phyloP scores from a whole-genome alignment of 92 coral and sea anemone species.

The Meandrina meandrites region DNA sequence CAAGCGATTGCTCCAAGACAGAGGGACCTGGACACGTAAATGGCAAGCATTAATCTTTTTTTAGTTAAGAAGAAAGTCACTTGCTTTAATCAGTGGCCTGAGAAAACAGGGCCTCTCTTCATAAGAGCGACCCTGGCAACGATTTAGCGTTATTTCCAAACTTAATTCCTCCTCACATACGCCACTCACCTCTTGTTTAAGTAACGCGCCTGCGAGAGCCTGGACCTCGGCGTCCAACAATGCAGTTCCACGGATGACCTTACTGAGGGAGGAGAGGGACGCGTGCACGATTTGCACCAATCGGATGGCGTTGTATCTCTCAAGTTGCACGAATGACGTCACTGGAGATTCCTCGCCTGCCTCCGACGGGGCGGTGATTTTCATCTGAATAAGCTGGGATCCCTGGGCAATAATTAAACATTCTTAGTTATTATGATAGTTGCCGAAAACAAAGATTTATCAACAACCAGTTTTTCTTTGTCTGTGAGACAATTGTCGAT shows the following conservation, averaged over 20 bases:
- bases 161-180: background rate
- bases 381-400: slow-evolving; percentile 95
- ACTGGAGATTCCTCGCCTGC: slow-evolving; percentile 97
- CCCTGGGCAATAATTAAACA: slow-evolving; percentile 65
- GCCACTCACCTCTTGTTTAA: slow-evolving; percentile 80
- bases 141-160: background rate
- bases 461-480: too few species aligned
- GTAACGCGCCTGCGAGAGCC: slow-evolving; percentile 87
- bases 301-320: slow-evolving; percentile 87
- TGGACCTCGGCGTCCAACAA: slow-evolving; percentile 91
- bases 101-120: background rate
- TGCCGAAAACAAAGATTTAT: too few species aligned
- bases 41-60: background rate
- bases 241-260: slow-evolving; percentile 93
- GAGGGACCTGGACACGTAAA: slow-evolving; percentile 74
- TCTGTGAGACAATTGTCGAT: too few species aligned
- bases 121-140: too few species aligned
- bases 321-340: slow-evolving; percentile 93
- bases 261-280: slow-evolving; percentile 93
- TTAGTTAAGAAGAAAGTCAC: background rate
- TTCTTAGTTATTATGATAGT: too few species aligned
- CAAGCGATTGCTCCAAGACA: slow-evolving; percentile 86
- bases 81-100: too few species aligned
- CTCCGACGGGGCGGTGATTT: slow-evolving; percentile 86
- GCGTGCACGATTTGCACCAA: slow-evolving; percentile 96